Conservation (phyloP, 2,113 vertebrate species). For the Neogale vison region DNA sequence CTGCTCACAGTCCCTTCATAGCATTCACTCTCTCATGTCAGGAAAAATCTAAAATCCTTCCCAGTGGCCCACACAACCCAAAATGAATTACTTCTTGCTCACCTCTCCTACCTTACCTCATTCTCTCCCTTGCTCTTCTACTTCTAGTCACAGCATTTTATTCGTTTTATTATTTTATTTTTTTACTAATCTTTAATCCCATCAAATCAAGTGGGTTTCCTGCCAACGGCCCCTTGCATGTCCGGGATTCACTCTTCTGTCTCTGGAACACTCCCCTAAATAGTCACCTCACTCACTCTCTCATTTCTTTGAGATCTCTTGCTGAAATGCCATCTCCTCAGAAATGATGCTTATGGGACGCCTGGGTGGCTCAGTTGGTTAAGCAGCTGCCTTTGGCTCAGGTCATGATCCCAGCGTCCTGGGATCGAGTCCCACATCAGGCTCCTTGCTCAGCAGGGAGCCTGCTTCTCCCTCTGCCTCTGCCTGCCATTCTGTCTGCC, state of each 20-base stretch:
- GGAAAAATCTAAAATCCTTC: background rate
- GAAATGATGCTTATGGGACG: background rate
- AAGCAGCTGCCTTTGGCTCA: too few relatives aligned
- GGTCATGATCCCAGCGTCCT: too few relatives aligned
- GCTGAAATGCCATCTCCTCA: background rate
- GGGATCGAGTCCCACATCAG: too few relatives aligned
- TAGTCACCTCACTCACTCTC: background rate
- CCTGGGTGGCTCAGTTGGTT: too few relatives aligned
- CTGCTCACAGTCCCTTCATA: background rate
- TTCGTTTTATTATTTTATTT: background rate
- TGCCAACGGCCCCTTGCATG: too few relatives aligned
- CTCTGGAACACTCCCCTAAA: background rate
- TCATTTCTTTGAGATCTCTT: background rate
- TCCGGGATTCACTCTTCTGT: background rate
- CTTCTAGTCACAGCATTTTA: background rate
- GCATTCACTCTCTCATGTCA: background rate
- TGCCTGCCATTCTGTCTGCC: too few relatives aligned
- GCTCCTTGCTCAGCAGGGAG: too few relatives aligned
- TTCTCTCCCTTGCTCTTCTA: background rate
- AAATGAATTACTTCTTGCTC: background rate
- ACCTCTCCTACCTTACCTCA: background rate
- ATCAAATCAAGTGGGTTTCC: background rate
- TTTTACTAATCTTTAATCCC: background rate
- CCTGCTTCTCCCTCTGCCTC: too few relatives aligned
- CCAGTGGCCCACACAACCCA: rapidly evolving